Evolutionary conservation across 2,888 invertebrate species (phyloP), one percentile per base, ranked within the genome.

Genomic region (Aphidius colemani): DNA sequence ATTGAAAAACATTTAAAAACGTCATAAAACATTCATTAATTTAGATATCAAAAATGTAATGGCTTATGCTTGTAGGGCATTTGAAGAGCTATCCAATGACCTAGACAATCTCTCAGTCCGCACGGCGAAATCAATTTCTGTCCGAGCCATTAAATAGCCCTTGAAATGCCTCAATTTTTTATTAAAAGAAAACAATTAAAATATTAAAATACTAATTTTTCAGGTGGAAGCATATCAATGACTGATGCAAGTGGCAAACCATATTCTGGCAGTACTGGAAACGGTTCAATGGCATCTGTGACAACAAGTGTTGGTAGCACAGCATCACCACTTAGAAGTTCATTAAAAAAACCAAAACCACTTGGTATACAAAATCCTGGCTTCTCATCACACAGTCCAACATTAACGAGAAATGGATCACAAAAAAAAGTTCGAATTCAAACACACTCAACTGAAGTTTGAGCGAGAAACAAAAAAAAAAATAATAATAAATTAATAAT

Each of bases 351-450:
- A 76, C 91, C 92, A 0, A 87, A 90, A 69, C 89, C 90, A 0
- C 83, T 93, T 65, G 95, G 95, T 8, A 94, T 95, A 66, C 94
- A 92, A 73, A 95, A 95, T 85, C 94, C 94, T 0, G 91, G 91
- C 46, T 93, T 90, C 74, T 91, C 93, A 0, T 91, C 93, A 2
- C 90, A 91, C 70, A 94, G 94, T 11, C 95, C 95, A 0, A 90
- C 93, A 0, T 85, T 94, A 66, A 89, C 91, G 58, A 86, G 95
- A 62, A 94, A 94, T 74, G 94, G 93, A 1, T 94, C 94, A 76
- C 90, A 93, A 77, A 95, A 95, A 81, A 94, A 95, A 84, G 95
- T 95, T 66, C 87, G 95, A 67, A 95, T 95, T 81, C 94, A 95
- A 80, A 94, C 95, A 46, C 94, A 94, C 80, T 94, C 94, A 78